Conservation (phyloP, 1,140 invertebrate genomes). For the Hermetia illucens region DNA sequence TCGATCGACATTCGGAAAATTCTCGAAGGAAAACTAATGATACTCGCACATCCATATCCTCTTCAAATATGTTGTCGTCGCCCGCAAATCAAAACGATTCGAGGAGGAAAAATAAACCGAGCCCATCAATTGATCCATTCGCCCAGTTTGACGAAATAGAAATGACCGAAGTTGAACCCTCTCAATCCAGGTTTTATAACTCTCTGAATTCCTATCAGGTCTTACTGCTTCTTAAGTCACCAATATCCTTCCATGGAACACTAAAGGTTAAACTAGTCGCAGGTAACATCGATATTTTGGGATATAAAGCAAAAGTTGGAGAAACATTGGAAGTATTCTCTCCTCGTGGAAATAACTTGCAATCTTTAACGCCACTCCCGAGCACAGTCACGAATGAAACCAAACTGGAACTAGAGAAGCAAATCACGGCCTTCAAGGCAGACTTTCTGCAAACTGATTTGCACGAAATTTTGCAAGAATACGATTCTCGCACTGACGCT, state of each 20-base stretch:
- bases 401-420: constrained; percentile 17
- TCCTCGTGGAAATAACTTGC: constrained; percentile 25
- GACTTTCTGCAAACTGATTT: constrained; percentile 14
- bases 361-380: background rate
- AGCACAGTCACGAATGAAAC: constrained; percentile 2
- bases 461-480: constrained; percentile 11
- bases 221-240: constrained; percentile 7
- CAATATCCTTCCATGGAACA: constrained; percentile 30
- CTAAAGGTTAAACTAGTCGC: constrained; percentile 26
- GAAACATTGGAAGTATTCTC: constrained; percentile 31
- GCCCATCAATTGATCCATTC: too few species aligned
- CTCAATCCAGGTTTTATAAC: constrained; percentile 10
- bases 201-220: constrained; percentile 9
- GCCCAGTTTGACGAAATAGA: too few species aligned
- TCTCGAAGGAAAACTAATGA: too few species aligned
- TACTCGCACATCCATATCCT: too few species aligned
- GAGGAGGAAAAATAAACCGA: too few species aligned
- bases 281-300: constrained; percentile 28
- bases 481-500: constrained; percentile 14
- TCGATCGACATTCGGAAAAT: too few species aligned
- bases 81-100: too few species aligned
- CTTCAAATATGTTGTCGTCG: too few species aligned
- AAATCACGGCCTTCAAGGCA: constrained; percentile 11
- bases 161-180: too few species aligned
- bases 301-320: constrained; percentile 13